phyloP scores from a whole-genome alignment of 2,888 invertebrate species.

The Drosophila mulleri region DNA sequence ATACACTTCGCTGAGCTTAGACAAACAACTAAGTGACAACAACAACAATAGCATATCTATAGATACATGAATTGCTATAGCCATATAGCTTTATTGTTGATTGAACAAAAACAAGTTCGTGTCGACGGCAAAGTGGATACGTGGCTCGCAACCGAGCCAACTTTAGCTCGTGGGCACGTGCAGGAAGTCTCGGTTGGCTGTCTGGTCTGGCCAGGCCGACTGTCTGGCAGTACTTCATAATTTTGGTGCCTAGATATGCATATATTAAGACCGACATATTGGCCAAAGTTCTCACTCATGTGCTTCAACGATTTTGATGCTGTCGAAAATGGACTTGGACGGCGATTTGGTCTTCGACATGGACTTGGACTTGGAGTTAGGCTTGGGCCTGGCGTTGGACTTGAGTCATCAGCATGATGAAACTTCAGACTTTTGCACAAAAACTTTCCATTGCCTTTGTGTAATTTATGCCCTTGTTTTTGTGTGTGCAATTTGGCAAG shows the following conservation, averaged over 20 bases:
- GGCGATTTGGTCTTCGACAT: conserved; percentile 9
- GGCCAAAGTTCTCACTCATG: conserved; percentile 32
- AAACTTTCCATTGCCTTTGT: conserved; percentile 57
- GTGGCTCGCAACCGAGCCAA: conserved; percentile 47
- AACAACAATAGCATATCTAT: conserved; percentile 27
- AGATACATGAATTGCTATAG: conserved; percentile 28
- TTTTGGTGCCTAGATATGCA: conserved; percentile 50
- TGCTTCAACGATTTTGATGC: conserved; percentile 68
- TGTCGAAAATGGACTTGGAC: conserved; percentile 51
- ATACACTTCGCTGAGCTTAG: conserved; percentile 74
- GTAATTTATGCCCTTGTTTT: conserved; percentile 73
- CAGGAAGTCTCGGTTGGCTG: conserved; percentile 31
- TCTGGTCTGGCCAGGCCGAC: neutral
- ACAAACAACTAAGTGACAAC: conserved; percentile 61
- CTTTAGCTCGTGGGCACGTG: conserved; percentile 35
- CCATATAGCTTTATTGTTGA: conserved; percentile 69
- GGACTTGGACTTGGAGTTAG: conserved; percentile 24
- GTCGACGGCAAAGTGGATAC: conserved; percentile 53
- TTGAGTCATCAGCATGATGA: conserved; percentile 27
- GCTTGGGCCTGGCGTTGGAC: conserved; percentile 9
- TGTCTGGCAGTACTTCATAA: conserved; percentile 62
- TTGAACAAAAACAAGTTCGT: conserved; percentile 74
- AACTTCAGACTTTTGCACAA: conserved; percentile 54
- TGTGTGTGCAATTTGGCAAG: conserved; percentile 40
- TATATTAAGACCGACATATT: conserved; percentile 56